phyloP scores from a whole-genome alignment of 2,113 vertebrate species.

The Toxotes chatareus region DNA sequence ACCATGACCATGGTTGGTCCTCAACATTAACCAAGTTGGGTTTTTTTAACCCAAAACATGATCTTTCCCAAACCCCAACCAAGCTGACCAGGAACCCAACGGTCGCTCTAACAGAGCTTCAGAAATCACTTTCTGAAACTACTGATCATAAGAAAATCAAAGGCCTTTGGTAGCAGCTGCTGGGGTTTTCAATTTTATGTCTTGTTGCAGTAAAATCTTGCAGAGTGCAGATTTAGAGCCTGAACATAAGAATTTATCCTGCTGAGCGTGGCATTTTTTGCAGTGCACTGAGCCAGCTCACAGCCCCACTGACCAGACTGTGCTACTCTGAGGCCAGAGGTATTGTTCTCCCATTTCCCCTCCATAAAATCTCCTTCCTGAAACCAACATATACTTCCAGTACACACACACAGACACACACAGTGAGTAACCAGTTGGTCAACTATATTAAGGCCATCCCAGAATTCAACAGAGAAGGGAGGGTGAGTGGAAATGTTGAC shows the following conservation, averaged over 20 bases:
- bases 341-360: conserved; percentile 74
- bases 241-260: neutral
- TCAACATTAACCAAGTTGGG: no score
- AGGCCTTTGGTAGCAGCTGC: neutral
- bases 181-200: neutral
- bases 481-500: conserved; percentile 62
- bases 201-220: conserved; percentile 15
- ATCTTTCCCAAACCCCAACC: no score
- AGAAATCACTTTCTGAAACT: no score
- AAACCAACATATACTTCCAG: conserved; percentile 41
- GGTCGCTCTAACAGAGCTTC: no score
- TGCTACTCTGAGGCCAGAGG: conserved; percentile 35
- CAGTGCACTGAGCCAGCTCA: conserved; percentile 15
- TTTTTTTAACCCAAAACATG: no score
- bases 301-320: conserved; percentile 22
- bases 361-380: conserved; percentile 64
- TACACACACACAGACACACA: conserved; percentile 17
- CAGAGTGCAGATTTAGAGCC: neutral
- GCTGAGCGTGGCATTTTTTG: conserved; percentile 25
- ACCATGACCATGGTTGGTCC: no score
- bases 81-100: no score
- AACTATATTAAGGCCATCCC: conserved; percentile 6
- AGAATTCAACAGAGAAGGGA: conserved; percentile 24
- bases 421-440: neutral
- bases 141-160: no score